A percentile compares a stretch with the other conserved stretches of the same genome.
Evolutionary conservation across 2,888 invertebrate species (phyloP).

Genomic region (Yponomeuta malinellus): DNA sequence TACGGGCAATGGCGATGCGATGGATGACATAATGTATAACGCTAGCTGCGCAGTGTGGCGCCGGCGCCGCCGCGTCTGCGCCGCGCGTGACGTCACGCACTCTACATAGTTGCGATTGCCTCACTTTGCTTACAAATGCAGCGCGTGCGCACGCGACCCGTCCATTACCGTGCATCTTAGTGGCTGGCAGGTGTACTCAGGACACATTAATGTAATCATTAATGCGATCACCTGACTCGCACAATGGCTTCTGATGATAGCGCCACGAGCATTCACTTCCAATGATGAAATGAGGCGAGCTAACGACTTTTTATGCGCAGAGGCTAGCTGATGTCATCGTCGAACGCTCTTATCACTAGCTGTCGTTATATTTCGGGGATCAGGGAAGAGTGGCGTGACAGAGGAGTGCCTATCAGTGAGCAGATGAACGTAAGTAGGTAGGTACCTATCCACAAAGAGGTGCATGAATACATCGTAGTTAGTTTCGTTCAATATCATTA

Average conservation of each 20-base stretch:
- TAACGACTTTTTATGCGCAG: no score
- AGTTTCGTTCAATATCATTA: no score
- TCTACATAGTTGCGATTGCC: no score
- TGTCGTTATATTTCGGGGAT: neutral
- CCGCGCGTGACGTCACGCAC: no score
- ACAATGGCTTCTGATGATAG: conserved; percentile 5
- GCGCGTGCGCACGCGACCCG: neutral
- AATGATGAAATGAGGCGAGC: neutral
- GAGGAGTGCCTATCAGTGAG: neutral
- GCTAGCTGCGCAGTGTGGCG: no score
- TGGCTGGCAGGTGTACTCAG: neutral
- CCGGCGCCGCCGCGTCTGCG: no score
- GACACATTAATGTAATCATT: conserved; percentile 4
- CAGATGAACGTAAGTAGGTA: neutral
- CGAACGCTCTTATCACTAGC: neutral
- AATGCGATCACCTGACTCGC: conserved; percentile 13
- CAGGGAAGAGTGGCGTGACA: neutral
- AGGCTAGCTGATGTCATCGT: no score
- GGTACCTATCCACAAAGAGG: neutral
- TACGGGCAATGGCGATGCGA: no score
- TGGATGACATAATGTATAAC: no score
- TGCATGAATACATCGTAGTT: neutral
- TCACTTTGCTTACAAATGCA: no score
- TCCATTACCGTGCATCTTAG: neutral
- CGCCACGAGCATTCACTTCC: neutral